A percentile compares a stretch with the other conserved stretches of the same genome.
These are phyloP conservation scores for Adineta ricciae DNA, from an alignment of 2,888 invertebrate species.

Conservation along the genomic window DNA sequence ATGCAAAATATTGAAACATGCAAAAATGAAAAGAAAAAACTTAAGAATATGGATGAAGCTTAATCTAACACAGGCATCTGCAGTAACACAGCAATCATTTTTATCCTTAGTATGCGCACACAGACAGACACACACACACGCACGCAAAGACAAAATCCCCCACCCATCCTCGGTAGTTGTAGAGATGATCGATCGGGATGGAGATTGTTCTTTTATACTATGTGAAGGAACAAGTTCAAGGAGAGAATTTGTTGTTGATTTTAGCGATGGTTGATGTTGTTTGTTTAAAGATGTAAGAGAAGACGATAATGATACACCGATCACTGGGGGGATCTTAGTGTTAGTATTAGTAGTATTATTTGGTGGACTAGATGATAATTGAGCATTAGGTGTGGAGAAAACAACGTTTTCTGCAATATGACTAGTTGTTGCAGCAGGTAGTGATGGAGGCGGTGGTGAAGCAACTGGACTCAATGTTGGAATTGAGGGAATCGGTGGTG, in stretches of 20 bases:
- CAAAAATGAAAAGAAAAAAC: not conserved
- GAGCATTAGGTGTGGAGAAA: slow-evolving; percentile 14
- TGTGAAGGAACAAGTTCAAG: not conserved
- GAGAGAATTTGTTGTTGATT: not conserved
- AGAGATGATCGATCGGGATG: not conserved
- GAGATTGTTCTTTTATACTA: not conserved
- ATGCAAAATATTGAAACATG: not conserved
- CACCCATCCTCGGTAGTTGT: not conserved
- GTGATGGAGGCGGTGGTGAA: not conserved
- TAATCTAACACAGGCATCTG: not conserved
- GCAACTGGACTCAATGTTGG: not conserved
- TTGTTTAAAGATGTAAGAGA: not conserved
- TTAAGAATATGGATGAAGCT: not conserved
- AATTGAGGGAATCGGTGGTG: not conserved
- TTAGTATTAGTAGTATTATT: not conserved
- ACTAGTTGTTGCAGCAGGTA: not conserved
- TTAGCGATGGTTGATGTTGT: not conserved
- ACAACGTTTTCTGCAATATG: not conserved
- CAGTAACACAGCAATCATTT: not conserved
- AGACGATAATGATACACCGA: not conserved
- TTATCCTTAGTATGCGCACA: not conserved
- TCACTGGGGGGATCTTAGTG: not conserved
- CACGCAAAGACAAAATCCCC: not conserved
- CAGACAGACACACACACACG: not conserved
- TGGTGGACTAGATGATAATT: slow-evolving; percentile 3